These are phyloP conservation scores for Morelia viridis DNA, from an alignment of 2,797 vertebrate species.

Conservation along the genomic window DNA sequence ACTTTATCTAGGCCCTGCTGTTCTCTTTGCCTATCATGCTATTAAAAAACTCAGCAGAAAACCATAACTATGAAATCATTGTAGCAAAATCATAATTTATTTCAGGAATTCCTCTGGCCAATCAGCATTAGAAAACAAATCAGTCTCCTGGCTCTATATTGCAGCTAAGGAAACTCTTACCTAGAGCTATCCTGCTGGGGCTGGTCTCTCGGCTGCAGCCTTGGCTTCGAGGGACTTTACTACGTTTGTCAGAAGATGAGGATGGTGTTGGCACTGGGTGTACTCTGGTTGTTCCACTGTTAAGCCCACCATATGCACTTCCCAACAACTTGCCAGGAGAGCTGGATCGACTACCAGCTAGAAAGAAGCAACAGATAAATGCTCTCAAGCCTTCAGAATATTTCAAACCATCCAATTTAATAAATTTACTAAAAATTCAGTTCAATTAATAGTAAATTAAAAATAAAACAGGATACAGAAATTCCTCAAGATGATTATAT, in stretches of 20 bases:
- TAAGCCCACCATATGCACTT: conserved; percentile 83
- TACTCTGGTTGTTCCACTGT: conserved; percentile 76
- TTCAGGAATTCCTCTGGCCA: background rate
- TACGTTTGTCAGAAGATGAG: conserved; percentile 85
- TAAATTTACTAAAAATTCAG: background rate
- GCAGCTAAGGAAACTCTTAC: conserved; percentile 74
- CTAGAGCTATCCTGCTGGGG: conserved; percentile 89
- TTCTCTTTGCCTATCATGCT: background rate
- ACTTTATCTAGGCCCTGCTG: background rate
- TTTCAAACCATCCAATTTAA: background rate
- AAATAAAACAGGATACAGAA: background rate
- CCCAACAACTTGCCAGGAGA: conserved; percentile 93
- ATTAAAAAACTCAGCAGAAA: background rate
- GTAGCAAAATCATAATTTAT: background rate
- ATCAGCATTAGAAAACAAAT: background rate
- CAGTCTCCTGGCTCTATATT: background rate
- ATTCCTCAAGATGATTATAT: background rate
- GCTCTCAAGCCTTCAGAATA: background rate
- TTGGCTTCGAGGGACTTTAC: conserved; percentile 93
- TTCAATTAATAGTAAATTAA: background rate
- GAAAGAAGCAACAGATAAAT: conserved; percentile 53
- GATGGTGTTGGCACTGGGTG: conserved; percentile 68
- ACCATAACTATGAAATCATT: background rate
- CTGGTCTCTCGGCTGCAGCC: conserved; percentile 97
- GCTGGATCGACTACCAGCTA: conserved; percentile 94